A percentile compares a stretch with the other conserved stretches of the same genome.
phyloP scores from a whole-genome alignment of 2,113 vertebrate species.

The Hydropotes inermis region DNA sequence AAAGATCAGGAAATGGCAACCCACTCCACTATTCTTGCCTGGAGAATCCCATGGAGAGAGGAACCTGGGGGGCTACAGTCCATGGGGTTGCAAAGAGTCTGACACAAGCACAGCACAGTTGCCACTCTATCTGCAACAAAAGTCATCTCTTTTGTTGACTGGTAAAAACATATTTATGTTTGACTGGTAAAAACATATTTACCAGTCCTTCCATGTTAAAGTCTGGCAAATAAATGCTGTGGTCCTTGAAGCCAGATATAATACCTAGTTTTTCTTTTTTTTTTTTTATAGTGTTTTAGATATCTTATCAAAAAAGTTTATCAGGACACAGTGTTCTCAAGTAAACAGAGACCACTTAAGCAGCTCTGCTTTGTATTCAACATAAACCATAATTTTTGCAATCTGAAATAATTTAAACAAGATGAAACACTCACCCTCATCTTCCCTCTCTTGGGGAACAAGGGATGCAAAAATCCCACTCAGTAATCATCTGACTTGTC shows the following conservation, averaged over 20 bases:
- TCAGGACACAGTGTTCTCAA: background rate
- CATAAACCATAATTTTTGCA: background rate
- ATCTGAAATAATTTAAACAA: constrained; percentile 40
- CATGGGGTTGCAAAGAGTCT: background rate
- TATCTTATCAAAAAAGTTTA: constrained; percentile 4
- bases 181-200: background rate
- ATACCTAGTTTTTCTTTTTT: background rate
- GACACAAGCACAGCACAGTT: background rate
- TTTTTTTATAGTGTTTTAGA: background rate
- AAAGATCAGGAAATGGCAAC: background rate
- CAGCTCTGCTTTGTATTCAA: background rate
- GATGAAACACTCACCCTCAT: background rate
- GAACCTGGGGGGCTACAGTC: background rate
- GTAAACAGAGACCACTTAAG: background rate
- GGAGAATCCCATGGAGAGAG: background rate
- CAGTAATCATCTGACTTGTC: background rate
- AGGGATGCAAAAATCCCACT: background rate
- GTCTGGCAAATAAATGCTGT: background rate
- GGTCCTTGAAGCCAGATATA: background rate
- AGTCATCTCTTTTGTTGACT: background rate
- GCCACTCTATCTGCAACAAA: background rate
- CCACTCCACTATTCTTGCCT: background rate
- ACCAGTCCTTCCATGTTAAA: background rate
- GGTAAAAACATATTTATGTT: background rate
- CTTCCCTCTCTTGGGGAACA: background rate